Evolutionary conservation across 1,140 invertebrate genomes (phyloP), one percentile per base, ranked within the genome.

Genomic region (Cyphomyrmex costatus): DNA sequence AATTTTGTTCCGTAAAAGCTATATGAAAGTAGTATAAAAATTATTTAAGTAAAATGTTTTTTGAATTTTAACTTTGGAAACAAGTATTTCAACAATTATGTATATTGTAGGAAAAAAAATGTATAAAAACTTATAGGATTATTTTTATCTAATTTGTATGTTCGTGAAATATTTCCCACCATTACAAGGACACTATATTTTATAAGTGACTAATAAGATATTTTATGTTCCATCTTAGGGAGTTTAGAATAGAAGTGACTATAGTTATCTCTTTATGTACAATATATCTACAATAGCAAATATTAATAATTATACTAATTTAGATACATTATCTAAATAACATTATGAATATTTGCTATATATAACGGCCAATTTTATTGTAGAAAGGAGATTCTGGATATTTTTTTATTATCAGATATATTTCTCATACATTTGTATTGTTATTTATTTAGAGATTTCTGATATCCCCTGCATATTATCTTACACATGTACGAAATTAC

Each of bases 231-330:
- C 68, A 77, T 58, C 6, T 42, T 68, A 56, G 51, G n/a, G 46
- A 63, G 51, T 46, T n/a, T 27, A 58, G 27, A 66, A 19, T 1
- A 24, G n/a, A 63, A 79, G 21, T 58, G 19, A 10, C 61, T 58
- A 21, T 46, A 49, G 21, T 63, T 60, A 49, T 85, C 7, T 85
- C 56, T 79, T 63, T 82, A 12, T 82, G 60, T 42, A 70, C 19
- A 36, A 85, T 66, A 78, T 42, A 42, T 42, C 36, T 42, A 7
- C 8, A 42, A 42, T 78, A 42, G 56, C 16, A 27, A 42, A 63
- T 77, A 78, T 78, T 30, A 42, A 85, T 70, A 63, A 78, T 56
- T 78, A 30, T 56, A 79, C 6, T 85, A 5, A 46, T 58, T 24
- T 58, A 78, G 14, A 56, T 60, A 66, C 4, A 21, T 78, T 42